Evolutionary conservation across 2,113 vertebrate genomes (phyloP).

Genomic region (Sclerurus mexicanus): DNA sequence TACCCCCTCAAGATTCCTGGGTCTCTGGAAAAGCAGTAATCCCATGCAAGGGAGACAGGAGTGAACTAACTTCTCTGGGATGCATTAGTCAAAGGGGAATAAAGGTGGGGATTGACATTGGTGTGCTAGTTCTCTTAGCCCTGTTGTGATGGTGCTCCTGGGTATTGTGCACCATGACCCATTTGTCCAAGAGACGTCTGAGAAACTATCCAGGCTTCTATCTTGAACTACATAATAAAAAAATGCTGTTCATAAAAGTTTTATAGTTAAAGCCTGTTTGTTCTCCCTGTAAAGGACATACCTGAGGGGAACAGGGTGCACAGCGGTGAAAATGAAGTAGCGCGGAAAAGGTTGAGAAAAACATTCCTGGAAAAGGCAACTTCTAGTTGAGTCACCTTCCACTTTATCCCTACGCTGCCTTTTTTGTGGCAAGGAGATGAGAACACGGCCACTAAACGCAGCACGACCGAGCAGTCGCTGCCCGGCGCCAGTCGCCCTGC

Average conservation of each 20-base stretch:
- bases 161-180: background rate
- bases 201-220: background rate
- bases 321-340: background rate
- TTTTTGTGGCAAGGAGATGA: background rate
- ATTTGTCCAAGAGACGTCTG: background rate
- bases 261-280: background rate
- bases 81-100: background rate
- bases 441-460: background rate
- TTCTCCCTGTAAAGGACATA: background rate
- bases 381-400: background rate
- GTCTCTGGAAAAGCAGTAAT: background rate
- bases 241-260: background rate
- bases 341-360: background rate
- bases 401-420: fast-evolving
- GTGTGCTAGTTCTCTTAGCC: fast-evolving
- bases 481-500: too few species aligned
- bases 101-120: background rate
- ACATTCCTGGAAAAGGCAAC: background rate
- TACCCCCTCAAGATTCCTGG: fast-evolving
- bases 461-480: too few species aligned
- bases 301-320: background rate
- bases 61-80: fast-evolving
- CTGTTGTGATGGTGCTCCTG: background rate
- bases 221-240: background rate
- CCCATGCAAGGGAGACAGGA: fast-evolving